Percentiles rank a stretch among this genome's conserved stretches.
Conservation (phyloP, 2,797 vertebrate species). For the Linurgus olivaceus region DNA sequence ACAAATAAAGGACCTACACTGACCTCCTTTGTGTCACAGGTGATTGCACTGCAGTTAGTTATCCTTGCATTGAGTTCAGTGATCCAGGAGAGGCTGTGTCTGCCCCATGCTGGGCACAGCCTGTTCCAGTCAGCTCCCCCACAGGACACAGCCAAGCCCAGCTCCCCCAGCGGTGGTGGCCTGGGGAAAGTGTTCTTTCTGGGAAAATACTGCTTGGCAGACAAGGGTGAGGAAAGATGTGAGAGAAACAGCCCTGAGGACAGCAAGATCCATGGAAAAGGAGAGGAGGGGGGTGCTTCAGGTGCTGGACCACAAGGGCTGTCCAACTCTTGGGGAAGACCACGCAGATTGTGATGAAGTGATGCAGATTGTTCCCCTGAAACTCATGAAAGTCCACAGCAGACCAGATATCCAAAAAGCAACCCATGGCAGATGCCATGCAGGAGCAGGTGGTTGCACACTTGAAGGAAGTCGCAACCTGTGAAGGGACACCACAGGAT, state of each 20-base stretch:
- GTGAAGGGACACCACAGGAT: neutral
- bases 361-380: neutral
- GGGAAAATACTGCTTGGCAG: neutral
- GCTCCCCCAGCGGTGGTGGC: accelerated
- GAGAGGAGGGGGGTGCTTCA: accelerated
- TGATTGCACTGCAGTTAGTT: neutral
- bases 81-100: neutral
- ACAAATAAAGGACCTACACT: neutral
- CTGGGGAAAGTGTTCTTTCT: neutral
- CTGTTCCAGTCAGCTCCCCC: neutral
- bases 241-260: neutral
- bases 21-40: neutral
- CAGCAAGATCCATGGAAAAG: neutral
- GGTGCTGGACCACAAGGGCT: neutral
- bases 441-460: neutral
- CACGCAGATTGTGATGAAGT: neutral
- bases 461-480: neutral
- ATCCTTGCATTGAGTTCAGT: neutral
- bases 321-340: neutral
- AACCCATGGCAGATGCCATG: accelerated
- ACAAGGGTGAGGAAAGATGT: neutral
- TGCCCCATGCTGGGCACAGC: neutral
- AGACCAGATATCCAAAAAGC: neutral
- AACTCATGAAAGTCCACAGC: neutral
- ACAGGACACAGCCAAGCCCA: neutral